Conservation (phyloP, 2,797 vertebrate species). For the Manis javanica region DNA sequence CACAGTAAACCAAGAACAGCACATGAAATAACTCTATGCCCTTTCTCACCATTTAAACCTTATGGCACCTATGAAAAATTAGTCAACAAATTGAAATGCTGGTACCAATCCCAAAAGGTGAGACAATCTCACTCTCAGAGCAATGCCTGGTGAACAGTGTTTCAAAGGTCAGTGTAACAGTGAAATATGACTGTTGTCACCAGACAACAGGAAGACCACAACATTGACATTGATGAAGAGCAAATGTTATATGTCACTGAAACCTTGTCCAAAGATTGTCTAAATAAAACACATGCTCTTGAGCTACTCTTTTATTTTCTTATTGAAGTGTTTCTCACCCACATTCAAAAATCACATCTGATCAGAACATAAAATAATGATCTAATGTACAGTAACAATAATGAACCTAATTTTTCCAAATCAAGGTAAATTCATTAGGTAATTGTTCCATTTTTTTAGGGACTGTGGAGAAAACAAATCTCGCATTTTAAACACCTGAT, state of each 20-base stretch:
- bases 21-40: background rate
- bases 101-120: background rate
- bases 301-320: background rate
- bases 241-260: slow-evolving; percentile 6
- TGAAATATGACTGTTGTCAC: slow-evolving; percentile 67
- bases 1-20: background rate
- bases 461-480: rapidly evolving
- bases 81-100: background rate
- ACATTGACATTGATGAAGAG: slow-evolving; percentile 64
- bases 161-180: slow-evolving; percentile 52
- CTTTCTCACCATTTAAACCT: background rate
- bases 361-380: slow-evolving; percentile 6
- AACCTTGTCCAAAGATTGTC: slow-evolving; percentile 42
- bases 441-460: background rate
- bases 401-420: background rate
- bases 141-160: background rate
- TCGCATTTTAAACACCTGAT: background rate
- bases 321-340: background rate
- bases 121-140: slow-evolving; percentile 10
- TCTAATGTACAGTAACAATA: background rate
- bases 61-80: slow-evolving; percentile 28
- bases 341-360: slow-evolving; percentile 52
- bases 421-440: background rate
- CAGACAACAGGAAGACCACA: slow-evolving; percentile 34
- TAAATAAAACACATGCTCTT: slow-evolving; percentile 57